Percentiles rank a stretch among this genome's conserved stretches.
Evolutionary conservation across 92 coral and sea anemone genomes (phyloP).

Genomic region (Parazoanthus atlanticus): DNA sequence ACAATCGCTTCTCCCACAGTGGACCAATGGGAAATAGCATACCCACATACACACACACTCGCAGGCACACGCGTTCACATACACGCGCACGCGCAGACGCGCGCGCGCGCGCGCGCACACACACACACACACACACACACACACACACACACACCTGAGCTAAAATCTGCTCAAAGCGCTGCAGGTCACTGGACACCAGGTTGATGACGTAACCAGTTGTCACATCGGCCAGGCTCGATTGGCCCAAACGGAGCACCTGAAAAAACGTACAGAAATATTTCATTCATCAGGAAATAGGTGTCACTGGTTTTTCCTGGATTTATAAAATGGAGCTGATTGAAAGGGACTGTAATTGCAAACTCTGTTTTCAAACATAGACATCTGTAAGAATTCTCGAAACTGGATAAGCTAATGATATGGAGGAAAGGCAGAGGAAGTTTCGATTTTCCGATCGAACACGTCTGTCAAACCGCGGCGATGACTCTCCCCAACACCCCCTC

Average conservation of each 20-base stretch:
- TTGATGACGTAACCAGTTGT: constrained; percentile 75
- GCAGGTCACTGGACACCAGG: constrained; percentile 72
- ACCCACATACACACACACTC: background rate
- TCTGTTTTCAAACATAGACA: background rate
- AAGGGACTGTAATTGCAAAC: no score
- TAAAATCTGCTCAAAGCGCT: constrained; percentile 70
- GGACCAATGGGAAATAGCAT: no score
- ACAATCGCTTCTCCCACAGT: no score
- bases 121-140: background rate
- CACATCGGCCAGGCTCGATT: constrained; percentile 60
- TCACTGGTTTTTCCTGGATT: background rate
- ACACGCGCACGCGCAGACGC: background rate
- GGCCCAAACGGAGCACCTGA: constrained; percentile 65
- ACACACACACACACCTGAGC: constrained; percentile 10
- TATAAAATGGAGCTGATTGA: background rate
- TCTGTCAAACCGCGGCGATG: no score
- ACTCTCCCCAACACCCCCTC: no score
- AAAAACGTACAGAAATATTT: background rate
- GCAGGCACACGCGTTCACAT: background rate
- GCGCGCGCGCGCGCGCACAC: background rate
- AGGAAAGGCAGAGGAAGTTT: no score
- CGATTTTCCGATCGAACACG: no score
- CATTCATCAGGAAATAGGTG: background rate
- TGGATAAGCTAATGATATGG: no score
- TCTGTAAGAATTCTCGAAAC: background rate